Conservation (phyloP, 2,888 invertebrate species). For the Beris morrisii region DNA sequence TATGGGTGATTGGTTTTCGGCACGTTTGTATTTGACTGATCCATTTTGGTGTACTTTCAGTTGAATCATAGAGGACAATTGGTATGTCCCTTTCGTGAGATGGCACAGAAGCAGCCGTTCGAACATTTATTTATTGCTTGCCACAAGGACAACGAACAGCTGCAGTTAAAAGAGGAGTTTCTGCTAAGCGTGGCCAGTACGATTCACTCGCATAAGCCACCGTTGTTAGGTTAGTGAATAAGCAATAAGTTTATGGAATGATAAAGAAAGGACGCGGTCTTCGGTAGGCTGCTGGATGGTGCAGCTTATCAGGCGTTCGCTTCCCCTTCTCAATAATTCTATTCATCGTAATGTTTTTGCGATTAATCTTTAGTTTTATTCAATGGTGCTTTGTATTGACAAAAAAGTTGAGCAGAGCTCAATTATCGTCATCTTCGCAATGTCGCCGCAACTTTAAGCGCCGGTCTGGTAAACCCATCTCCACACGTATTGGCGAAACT, state of each 20-base stretch:
- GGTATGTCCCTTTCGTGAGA: constrained; percentile 67
- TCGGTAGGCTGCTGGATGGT: too few relatives aligned
- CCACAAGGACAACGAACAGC: constrained; percentile 36
- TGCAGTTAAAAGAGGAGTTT: constrained; percentile 57
- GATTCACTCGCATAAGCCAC: constrained; percentile 95
- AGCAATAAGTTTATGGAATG: too few relatives aligned
- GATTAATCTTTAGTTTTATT: not conserved
- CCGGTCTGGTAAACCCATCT: too few relatives aligned
- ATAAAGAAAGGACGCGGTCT: too few relatives aligned
- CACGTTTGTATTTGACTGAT: not conserved
- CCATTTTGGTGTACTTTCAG: constrained; percentile 49
- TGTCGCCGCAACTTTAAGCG: too few relatives aligned
- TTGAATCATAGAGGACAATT: constrained; percentile 69
- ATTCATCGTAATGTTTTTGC: not conserved
- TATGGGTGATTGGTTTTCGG: constrained; percentile 47
- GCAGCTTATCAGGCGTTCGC: too few relatives aligned
- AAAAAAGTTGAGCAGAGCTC: not conserved
- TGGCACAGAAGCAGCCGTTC: constrained; percentile 82
- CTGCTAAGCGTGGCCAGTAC: constrained; percentile 86
- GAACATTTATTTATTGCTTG: constrained; percentile 74
- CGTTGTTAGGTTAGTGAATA: constrained; percentile 65
- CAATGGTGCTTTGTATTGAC: too few relatives aligned
- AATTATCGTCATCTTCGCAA: too few relatives aligned
- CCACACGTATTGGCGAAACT: too few relatives aligned
- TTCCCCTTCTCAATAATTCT: not conserved